A percentile compares a stretch with the other conserved stretches of the same genome.
phyloP scores from a whole-genome alignment of 1,140 invertebrate genomes.

The Euwallacea fornicatus region DNA sequence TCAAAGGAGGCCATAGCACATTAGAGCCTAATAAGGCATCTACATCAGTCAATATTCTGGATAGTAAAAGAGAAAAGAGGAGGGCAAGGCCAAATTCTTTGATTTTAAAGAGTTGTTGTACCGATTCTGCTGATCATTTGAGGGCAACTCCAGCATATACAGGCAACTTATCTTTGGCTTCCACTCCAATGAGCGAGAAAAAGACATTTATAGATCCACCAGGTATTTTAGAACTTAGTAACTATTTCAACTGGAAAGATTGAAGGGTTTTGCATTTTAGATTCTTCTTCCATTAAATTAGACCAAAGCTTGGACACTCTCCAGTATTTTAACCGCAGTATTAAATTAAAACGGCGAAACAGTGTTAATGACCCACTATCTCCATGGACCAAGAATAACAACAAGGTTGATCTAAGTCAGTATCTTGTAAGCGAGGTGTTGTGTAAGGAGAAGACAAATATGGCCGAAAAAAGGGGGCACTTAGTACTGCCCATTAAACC shows the following conservation, averaged over 20 bases:
- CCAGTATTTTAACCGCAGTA: neutral
- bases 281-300: no score
- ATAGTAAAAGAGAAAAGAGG: no score
- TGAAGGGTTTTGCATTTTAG: no score
- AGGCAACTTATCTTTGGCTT: slow-evolving; percentile 48
- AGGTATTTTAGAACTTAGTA: neutral
- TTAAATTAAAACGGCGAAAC: slow-evolving; percentile 52
- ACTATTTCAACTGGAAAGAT: no score
- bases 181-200: slow-evolving; percentile 71
- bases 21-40: no score
- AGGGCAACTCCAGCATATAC: no score
- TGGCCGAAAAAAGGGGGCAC: slow-evolving; percentile 59
- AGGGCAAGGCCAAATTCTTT: slow-evolving; percentile 51
- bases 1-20: no score
- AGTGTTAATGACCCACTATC: slow-evolving; percentile 77
- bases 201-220: slow-evolving; percentile 57
- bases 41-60: no score
- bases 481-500: slow-evolving; percentile 73
- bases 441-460: slow-evolving; percentile 25
- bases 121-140: slow-evolving; percentile 4
- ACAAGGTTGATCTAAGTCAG: slow-evolving; percentile 46
- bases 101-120: slow-evolving; percentile 46
- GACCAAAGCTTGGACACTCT: neutral
- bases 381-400: slow-evolving; percentile 73
- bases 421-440: slow-evolving; percentile 39